These are phyloP conservation scores for Pseudochirops cupreus DNA, from an alignment of 2,797 vertebrate genomes.

Conservation along the genomic window DNA sequence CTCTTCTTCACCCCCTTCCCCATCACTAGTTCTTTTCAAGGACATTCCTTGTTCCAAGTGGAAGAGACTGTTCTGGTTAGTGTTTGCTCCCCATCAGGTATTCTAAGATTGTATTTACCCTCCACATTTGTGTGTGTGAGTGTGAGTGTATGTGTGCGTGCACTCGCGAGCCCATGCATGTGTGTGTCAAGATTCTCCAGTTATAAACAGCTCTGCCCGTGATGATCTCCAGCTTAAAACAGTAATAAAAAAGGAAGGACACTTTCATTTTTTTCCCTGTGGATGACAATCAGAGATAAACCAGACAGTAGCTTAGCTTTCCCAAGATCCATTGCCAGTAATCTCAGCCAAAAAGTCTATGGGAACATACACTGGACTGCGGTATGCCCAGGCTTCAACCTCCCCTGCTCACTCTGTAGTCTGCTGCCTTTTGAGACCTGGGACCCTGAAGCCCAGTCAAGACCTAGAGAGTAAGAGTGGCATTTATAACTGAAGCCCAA, in stretches of 20 bases:
- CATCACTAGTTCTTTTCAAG: conserved; percentile 14
- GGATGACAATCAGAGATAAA: conserved; percentile 75
- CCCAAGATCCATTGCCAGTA: conserved; percentile 55
- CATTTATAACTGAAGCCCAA: conserved; percentile 42
- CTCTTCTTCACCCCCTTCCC: background rate
- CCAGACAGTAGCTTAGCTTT: conserved; percentile 59
- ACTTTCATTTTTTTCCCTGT: conserved; percentile 70
- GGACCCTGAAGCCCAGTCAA: background rate
- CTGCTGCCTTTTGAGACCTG: background rate
- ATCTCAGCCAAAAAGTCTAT: conserved; percentile 49
- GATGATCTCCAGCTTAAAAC: background rate
- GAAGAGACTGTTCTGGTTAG: conserved; percentile 63
- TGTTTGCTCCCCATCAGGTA: conserved; percentile 48
- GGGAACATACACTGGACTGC: background rate
- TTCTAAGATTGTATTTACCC: conserved; percentile 47
- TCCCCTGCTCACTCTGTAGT: background rate
- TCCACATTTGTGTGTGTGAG: conserved; percentile 34
- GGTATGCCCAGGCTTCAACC: conserved; percentile 5
- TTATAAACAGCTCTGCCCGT: conserved; percentile 74
- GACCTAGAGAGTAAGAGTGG: background rate
- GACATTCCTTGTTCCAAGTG: conserved; percentile 48
- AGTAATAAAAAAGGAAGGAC: conserved; percentile 69
- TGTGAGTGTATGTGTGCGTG: background rate
- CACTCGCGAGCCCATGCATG: background rate
- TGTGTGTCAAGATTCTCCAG: conserved; percentile 60